Conservation (phyloP, 2,797 vertebrate species). For the Acestrorhynchus altus region DNA sequence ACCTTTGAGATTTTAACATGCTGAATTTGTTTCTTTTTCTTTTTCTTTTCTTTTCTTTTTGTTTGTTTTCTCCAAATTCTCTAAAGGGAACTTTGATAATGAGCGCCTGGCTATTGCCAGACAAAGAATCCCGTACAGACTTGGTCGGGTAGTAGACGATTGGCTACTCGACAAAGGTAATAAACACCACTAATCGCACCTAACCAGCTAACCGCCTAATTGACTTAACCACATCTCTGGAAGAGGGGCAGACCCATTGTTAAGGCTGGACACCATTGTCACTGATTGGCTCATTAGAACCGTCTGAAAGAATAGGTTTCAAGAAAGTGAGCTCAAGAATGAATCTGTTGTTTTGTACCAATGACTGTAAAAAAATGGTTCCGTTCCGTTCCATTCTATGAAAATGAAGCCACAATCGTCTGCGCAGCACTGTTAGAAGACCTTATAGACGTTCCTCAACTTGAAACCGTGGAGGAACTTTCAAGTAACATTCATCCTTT, state of each 20-base stretch:
- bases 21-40: slow-evolving; percentile 83
- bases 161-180: slow-evolving; percentile 99
- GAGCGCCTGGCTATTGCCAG: slow-evolving; percentile 99
- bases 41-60: slow-evolving; percentile 74
- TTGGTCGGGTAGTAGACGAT: slow-evolving; percentile 99
- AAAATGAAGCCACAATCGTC: too few species aligned
- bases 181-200: slow-evolving; percentile 90
- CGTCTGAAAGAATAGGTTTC: too few species aligned
- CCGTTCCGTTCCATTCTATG: too few species aligned
- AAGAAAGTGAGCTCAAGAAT: too few species aligned
- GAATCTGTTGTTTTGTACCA: too few species aligned
- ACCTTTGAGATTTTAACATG: slow-evolving; percentile 85
- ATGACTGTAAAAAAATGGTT: too few species aligned
- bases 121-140: slow-evolving; percentile 99
- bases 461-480: too few species aligned
- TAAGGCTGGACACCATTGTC: background rate
- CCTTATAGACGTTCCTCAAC: too few species aligned
- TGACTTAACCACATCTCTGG: slow-evolving; percentile 80
- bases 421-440: too few species aligned
- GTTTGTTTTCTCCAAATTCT: slow-evolving; percentile 85
- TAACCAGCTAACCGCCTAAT: slow-evolving; percentile 79
- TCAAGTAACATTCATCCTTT: too few species aligned
- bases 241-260: slow-evolving; percentile 84
- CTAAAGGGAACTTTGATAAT: slow-evolving; percentile 99
- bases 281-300: too few species aligned